Percentiles rank a stretch among this genome's conserved stretches.
These are phyloP conservation scores for Temnothorax rugatulus DNA, from an alignment of 2,888 invertebrate species.

Conservation along the genomic window DNA sequence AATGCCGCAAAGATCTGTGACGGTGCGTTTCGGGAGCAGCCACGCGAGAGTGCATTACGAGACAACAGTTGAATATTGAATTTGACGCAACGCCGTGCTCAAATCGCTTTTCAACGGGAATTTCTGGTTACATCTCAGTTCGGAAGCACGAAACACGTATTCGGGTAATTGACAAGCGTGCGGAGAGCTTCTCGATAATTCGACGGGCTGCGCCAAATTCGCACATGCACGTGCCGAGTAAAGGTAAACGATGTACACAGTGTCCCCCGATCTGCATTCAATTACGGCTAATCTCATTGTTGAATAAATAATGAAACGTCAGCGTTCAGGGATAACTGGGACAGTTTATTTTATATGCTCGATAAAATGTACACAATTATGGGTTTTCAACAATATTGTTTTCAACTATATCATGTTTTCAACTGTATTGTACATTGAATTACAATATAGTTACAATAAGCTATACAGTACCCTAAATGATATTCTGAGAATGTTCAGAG, in stretches of 20 bases:
- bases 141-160: conserved; percentile 41
- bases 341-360: not conserved
- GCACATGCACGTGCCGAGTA: conserved; percentile 63
- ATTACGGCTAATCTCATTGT: conserved; percentile 79
- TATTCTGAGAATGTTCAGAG: too few relatives aligned
- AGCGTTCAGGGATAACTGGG: not conserved
- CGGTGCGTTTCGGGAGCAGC: not conserved
- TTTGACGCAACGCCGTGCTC: conserved; percentile 6
- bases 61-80: conserved; percentile 25
- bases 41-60: not conserved
- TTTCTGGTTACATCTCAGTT: conserved; percentile 30
- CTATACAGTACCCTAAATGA: too few relatives aligned
- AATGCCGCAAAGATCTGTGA: not conserved
- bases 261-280: conserved; percentile 76
- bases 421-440: too few relatives aligned
- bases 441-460: too few relatives aligned
- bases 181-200: conserved; percentile 49
- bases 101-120: conserved; percentile 42
- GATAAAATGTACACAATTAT: not conserved
- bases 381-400: not conserved
- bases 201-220: conserved; percentile 47
- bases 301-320: conserved; percentile 71
- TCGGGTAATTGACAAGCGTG: conserved; percentile 34
- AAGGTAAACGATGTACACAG: conserved; percentile 68
- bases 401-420: not conserved